These are phyloP conservation scores for Marcusenius ussheri DNA, from an alignment of 2,113 vertebrate species.

Conservation along the genomic window DNA sequence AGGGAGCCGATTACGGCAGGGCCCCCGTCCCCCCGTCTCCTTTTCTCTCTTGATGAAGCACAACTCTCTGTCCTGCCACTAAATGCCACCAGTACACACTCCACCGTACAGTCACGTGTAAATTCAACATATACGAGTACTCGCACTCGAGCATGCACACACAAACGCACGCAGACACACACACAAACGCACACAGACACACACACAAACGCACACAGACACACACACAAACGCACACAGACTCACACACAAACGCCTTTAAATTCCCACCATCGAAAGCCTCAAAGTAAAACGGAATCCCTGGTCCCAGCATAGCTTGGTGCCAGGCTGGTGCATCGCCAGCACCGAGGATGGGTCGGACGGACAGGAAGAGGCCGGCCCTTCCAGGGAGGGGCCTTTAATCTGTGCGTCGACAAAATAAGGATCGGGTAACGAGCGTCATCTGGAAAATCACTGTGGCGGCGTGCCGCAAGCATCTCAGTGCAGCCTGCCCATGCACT, in stretches of 20 bases:
- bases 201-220: neutral
- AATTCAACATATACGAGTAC: neutral
- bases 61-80: conserved; percentile 35
- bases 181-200: neutral
- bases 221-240: neutral
- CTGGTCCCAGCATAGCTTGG: neutral
- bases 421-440: neutral
- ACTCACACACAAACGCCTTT: neutral
- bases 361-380: neutral
- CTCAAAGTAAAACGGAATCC: neutral
- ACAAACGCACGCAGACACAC: neutral
- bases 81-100: neutral
- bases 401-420: neutral
- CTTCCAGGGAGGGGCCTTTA: neutral
- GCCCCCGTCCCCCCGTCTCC: conserved; percentile 60
- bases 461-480: neutral
- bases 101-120: neutral
- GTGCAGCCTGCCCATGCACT: neutral
- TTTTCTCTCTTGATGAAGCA: conserved; percentile 79
- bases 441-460: neutral
- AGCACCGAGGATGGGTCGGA: too few relatives aligned
- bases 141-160: neutral
- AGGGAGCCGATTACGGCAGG: conserved; percentile 64
- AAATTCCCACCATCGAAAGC: neutral
- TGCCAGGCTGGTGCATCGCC: neutral